Percentiles rank a stretch among this genome's conserved stretches.
Evolutionary conservation across 2,797 vertebrate species (phyloP).

Genomic region (Myiotriccus ornatus): DNA sequence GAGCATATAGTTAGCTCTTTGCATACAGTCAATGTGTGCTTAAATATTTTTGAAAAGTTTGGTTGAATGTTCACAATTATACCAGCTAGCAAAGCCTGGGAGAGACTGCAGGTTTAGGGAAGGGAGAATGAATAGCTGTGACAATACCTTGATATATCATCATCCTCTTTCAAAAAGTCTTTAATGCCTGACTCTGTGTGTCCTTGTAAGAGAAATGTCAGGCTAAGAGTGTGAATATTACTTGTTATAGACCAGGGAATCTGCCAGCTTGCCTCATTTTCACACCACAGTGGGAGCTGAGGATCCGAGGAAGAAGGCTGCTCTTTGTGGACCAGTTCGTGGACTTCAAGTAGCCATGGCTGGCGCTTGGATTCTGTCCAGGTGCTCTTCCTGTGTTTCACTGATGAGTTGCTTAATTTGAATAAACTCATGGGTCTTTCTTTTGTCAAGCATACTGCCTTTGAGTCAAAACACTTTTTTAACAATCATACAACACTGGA

Average conservation of each 20-base stretch:
- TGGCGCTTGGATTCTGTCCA: background rate
- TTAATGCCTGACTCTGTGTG: background rate
- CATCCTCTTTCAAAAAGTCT: background rate
- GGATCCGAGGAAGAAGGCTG: background rate
- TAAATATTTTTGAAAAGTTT: background rate
- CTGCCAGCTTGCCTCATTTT: background rate
- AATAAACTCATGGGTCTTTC: background rate
- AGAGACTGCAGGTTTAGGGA: background rate
- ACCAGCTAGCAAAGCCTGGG: background rate
- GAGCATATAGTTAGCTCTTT: background rate
- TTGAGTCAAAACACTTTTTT: background rate
- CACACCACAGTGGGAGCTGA: background rate
- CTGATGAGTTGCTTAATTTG: background rate
- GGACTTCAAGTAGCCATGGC: background rate
- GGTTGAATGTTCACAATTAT: background rate
- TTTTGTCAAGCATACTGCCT: background rate
- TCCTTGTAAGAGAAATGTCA: background rate
- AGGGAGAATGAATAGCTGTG: background rate
- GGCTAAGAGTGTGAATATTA: background rate
- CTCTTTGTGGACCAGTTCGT: background rate
- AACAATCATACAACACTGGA: background rate
- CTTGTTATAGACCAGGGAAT: background rate
- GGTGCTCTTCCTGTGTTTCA: background rate
- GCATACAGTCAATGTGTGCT: background rate
- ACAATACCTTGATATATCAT: background rate